Evolutionary conservation across 2,888 invertebrate genomes (phyloP).

Genomic region (Phyllotreta striolata): DNA sequence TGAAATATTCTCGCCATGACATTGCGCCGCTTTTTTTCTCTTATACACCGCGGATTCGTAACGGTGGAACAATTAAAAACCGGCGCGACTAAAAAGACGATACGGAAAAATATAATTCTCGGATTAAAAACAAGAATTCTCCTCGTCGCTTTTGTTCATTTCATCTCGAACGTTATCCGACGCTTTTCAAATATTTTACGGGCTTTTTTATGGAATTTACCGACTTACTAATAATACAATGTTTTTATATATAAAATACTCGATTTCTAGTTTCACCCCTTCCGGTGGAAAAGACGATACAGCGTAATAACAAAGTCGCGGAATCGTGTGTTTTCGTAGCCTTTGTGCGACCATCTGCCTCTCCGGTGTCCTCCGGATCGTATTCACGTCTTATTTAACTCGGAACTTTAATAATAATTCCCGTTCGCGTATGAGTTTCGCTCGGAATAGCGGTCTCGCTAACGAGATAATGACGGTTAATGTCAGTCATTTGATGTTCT

Average conservation of each 20-base stretch:
- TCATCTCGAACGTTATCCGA: no score
- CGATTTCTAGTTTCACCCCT: no score
- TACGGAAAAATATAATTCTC: conserved; percentile 22
- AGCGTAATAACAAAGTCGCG: no score
- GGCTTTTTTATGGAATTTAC: no score
- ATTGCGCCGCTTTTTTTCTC: conserved; percentile 29
- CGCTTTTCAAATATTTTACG: no score
- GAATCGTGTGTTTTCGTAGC: no score
- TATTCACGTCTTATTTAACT: conserved; percentile 41
- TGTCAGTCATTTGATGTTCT: conserved; percentile 52
- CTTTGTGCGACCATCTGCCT: conserved; percentile 36
- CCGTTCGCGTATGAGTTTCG: conserved; percentile 39
- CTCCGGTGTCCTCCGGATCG: not conserved
- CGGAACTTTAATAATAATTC: conserved; percentile 8
- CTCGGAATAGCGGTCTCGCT: conserved; percentile 36
- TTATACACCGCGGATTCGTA: conserved; percentile 22
- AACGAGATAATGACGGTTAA: conserved; percentile 51
- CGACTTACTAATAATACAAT: no score
- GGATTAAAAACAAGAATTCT: conserved; percentile 19
- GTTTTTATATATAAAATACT: no score
- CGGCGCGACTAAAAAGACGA: conserved; percentile 21
- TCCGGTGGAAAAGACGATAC: no score
- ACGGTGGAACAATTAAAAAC: conserved; percentile 24
- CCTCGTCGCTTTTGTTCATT: not conserved
- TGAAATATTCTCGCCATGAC: conserved; percentile 37